phyloP scores from a whole-genome alignment of 2,888 invertebrate species.

The Orthosia gothica region DNA sequence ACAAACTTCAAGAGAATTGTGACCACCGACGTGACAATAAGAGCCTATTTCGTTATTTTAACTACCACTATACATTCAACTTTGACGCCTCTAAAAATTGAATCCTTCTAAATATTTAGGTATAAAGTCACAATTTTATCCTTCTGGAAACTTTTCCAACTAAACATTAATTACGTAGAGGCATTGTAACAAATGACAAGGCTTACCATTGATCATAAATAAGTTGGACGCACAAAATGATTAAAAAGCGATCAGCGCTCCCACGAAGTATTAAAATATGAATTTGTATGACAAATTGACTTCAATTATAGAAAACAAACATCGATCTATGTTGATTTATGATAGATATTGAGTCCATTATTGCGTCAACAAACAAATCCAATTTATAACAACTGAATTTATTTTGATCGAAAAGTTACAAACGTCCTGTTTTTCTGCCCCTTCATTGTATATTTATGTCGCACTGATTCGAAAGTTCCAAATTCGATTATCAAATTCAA shows the following conservation, averaged over 20 bases:
- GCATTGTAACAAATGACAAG: conserved; percentile 44
- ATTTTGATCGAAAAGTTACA: conserved; percentile 35
- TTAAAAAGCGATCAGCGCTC: conserved; percentile 58
- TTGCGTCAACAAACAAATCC: conserved; percentile 42
- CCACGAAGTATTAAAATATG: conserved; percentile 37
- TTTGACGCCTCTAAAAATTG: conserved; percentile 29
- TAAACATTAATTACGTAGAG: conserved; percentile 38
- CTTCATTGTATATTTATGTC: conserved; percentile 28
- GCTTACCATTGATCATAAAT: conserved; percentile 42
- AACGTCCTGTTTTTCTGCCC: conserved; percentile 22
- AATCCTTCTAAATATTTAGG: conserved; percentile 17
- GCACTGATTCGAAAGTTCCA: conserved; percentile 28
- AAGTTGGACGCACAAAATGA: conserved; percentile 40
- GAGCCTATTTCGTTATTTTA: conserved; percentile 30
- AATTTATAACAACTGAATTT: conserved; percentile 40
- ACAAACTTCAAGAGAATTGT: conserved; percentile 44
- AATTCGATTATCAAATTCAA: conserved; percentile 17
- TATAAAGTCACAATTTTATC: conserved; percentile 13
- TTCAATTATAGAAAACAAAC: conserved; percentile 34
- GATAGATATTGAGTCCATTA: conserved; percentile 5
- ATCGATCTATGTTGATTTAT: conserved; percentile 35
- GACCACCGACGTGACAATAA: conserved; percentile 45
- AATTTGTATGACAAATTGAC: conserved; percentile 34
- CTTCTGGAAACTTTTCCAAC: conserved; percentile 29
- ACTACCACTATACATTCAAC: conserved; percentile 34